A percentile compares a stretch with the other conserved stretches of the same genome.
These are phyloP conservation scores for Ochlodes sylvanus DNA, from an alignment of 2,888 invertebrate genomes.

Conservation along the genomic window DNA sequence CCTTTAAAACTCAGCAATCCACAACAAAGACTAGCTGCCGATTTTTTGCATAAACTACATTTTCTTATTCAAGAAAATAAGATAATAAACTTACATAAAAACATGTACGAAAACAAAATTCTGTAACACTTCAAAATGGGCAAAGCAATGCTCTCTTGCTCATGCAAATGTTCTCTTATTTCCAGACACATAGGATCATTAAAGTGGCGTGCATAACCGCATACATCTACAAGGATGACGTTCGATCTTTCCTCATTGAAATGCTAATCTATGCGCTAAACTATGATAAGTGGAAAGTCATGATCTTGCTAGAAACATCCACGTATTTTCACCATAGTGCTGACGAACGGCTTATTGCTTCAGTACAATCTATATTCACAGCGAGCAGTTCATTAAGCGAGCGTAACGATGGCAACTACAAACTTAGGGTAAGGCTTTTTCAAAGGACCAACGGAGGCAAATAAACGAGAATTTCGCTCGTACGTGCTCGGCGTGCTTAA, in stretches of 20 bases:
- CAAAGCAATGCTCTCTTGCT: too few species aligned
- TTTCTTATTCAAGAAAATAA: too few species aligned
- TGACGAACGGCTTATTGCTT: background rate
- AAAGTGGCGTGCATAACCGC: background rate
- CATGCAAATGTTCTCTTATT: background rate
- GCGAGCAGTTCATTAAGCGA: constrained; percentile 25
- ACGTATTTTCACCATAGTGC: background rate
- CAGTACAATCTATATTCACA: constrained; percentile 10
- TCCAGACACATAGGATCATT: background rate
- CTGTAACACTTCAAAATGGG: too few species aligned
- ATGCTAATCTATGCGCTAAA: constrained; percentile 21
- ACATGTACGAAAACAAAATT: too few species aligned
- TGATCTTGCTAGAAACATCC: constrained; percentile 13
- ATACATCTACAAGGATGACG: constrained; percentile 1
- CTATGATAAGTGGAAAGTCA: constrained; percentile 23
- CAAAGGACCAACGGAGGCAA: constrained; percentile 22
- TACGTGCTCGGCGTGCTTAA: constrained; percentile 27
- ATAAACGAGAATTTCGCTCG: constrained; percentile 24
- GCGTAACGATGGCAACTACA: constrained; percentile 27
- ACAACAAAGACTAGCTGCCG: too few species aligned
- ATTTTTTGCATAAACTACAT: background rate
- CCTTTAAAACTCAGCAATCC: too few species aligned
- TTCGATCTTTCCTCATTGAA: constrained; percentile 2
- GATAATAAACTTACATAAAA: too few species aligned
- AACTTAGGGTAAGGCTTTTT: constrained; percentile 24